Conservation (phyloP, 2,113 vertebrate genomes). For the Danio rerio region DNA sequence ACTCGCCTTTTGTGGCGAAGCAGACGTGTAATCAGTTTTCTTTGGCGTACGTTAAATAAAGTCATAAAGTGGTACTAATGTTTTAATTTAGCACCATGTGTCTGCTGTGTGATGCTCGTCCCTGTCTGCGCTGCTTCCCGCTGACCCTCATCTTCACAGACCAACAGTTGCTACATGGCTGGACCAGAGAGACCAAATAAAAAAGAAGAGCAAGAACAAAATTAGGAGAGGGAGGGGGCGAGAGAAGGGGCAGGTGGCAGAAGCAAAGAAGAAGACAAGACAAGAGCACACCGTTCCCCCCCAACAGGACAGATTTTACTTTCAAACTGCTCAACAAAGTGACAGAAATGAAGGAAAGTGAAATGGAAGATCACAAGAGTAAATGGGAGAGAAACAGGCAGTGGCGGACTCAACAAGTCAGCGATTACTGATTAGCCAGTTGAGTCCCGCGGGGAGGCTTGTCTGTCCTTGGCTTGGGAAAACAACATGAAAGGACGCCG, state of each 20-base stretch:
- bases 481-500: slow-evolving; percentile 88
- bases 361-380: slow-evolving; percentile 38
- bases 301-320: not conserved
- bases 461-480: slow-evolving; percentile 90
- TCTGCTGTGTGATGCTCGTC: slow-evolving; percentile 66
- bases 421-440: slow-evolving; percentile 92
- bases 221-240: slow-evolving; percentile 22
- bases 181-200: slow-evolving; percentile 49
- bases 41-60: slow-evolving; percentile 78
- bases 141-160: slow-evolving; percentile 65
- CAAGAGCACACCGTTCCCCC: slow-evolving; percentile 7
- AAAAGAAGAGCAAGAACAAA: slow-evolving; percentile 40
- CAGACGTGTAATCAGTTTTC: slow-evolving; percentile 75
- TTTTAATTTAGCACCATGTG: slow-evolving; percentile 79
- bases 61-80: slow-evolving; percentile 82
- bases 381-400: slow-evolving; percentile 62
- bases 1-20: slow-evolving; percentile 71
- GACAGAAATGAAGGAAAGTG: slow-evolving; percentile 46
- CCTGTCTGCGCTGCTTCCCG: slow-evolving; percentile 61
- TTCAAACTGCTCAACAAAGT: slow-evolving; percentile 24
- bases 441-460: slow-evolving; percentile 73
- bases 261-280: slow-evolving; percentile 30
- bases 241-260: slow-evolving; percentile 51
- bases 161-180: slow-evolving; percentile 62
- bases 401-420: slow-evolving; percentile 77